Base-by-base conservation (phyloP, 2,888 invertebrate species). In the Nemotelus pantherinus region DNA sequence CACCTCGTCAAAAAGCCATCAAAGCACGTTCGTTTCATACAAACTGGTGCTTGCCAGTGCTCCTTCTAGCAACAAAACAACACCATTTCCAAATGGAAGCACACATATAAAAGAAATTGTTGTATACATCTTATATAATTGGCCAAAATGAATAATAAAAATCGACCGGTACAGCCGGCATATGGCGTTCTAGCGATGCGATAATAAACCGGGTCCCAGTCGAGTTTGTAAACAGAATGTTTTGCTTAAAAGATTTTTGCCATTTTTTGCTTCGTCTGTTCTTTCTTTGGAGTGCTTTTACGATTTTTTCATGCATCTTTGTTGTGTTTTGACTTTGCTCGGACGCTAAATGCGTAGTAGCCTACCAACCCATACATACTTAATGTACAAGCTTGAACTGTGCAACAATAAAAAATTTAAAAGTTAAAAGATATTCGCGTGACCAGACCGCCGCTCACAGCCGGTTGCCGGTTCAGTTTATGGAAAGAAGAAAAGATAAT, bases 121-220 rank as follows among this genome's bases (percentile, higher is more conserved):
- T 25, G 25, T 25, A 25, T 25, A 25, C 25, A 25, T 25, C 25
- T 25, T 25, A 25, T 25, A 25, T 25, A 25, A 25, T 25, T 25
- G 25, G 25, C 25, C 25, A 25, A 25, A 25, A 25, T 25, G 25
- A 25, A 25, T 25, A 25, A 25, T 25, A 25, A 25, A 25, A 25
- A 25, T 25, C 25, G n/a, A 58, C 58, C 58, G 58, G 58, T 58
- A 58, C n/a, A 58, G 58, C 58, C 58, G 58, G 58, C 58, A 58
- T 58, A 9, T 58, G 58, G 58, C 58, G 9, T 58, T 58, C n/a
- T 9, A 5, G 25, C 25, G 7, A 25, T 5, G 25, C 7, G 25
- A 6, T 58, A 10, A 25, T 25, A 25, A 25, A 25, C 25, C 25
- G 25, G 25, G 25, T 25, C 25, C 25, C 25, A 25, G 1, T 25